Percentiles rank a stretch among this genome's conserved stretches.
phyloP scores from a whole-genome alignment of 35 echinoderm and acorn worm species.

The Anneissia japonica region DNA sequence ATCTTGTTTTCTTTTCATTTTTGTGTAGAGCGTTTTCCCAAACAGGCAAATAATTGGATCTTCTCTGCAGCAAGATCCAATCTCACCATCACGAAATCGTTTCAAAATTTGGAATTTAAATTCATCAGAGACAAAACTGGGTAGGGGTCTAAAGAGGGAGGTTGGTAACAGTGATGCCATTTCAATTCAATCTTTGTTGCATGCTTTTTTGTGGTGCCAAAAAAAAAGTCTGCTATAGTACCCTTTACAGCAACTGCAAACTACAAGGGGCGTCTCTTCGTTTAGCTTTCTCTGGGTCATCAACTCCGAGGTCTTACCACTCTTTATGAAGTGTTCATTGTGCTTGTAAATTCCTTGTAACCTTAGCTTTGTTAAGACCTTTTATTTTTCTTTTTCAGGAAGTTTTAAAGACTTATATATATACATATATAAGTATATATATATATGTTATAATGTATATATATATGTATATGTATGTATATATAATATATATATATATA shows the following conservation, averaged over 20 bases:
- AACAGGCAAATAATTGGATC: slow-evolving; percentile 1
- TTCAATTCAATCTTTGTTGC: background rate
- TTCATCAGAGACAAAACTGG: background rate
- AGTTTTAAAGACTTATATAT: too few relatives aligned
- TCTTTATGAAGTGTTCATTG: background rate
- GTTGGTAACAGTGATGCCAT: background rate
- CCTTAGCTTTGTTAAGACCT: background rate
- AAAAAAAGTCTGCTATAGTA: background rate
- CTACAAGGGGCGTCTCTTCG: background rate
- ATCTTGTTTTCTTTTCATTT: slow-evolving; percentile 9
- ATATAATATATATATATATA: too few relatives aligned
- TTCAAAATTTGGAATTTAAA: slow-evolving; percentile 9
- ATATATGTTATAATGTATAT: too few relatives aligned
- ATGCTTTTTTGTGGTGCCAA: background rate
- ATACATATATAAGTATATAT: too few relatives aligned
- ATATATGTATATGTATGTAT: too few relatives aligned
- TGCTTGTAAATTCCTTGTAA: background rate
- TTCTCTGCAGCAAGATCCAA: background rate
- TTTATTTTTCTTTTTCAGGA: background rate
- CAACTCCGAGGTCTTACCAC: too few relatives aligned
- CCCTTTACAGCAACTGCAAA: background rate
- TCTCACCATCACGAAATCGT: slow-evolving; percentile 9
- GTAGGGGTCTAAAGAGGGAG: background rate
- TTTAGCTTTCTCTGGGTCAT: background rate
- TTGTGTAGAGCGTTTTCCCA: slow-evolving; percentile 19